Conservation (phyloP, 2,888 invertebrate species). For the Schizaphis graminum region DNA sequence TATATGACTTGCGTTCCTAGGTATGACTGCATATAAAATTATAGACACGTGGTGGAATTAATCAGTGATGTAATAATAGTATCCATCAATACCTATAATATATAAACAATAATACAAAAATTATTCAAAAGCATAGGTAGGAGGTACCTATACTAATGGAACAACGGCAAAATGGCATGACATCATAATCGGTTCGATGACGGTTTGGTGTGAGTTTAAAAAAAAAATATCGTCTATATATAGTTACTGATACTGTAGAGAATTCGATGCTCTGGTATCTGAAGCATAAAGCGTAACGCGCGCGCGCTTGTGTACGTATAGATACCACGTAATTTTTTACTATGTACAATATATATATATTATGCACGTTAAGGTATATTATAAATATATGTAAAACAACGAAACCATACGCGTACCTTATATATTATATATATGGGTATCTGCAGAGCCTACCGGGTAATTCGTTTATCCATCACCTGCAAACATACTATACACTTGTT, state of each 20-base stretch:
- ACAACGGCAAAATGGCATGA: not conserved
- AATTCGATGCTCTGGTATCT: conserved; percentile 34
- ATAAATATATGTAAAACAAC: conserved; percentile 22
- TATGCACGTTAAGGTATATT: not conserved
- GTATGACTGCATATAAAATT: not conserved
- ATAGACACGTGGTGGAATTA: not conserved
- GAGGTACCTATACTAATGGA: not conserved
- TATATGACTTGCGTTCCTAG: not conserved
- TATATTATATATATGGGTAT: not conserved
- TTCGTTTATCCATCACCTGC: not conserved
- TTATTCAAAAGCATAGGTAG: not conserved
- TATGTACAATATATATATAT: not conserved
- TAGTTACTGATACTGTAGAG: not conserved
- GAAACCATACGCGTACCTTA: not conserved
- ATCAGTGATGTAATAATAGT: not conserved
- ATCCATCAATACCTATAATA: not conserved
- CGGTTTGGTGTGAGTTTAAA: not conserved
- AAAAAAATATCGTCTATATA: not conserved
- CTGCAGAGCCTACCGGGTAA: not conserved
- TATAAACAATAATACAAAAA: not conserved
- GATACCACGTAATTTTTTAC: not conserved
- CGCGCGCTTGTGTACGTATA: not conserved
- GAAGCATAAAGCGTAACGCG: conserved; percentile 35
- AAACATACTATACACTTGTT: not conserved
- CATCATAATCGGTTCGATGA: not conserved